These are phyloP conservation scores for Sceloporus undulatus DNA, from an alignment of 2,113 vertebrate genomes.

Conservation along the genomic window DNA sequence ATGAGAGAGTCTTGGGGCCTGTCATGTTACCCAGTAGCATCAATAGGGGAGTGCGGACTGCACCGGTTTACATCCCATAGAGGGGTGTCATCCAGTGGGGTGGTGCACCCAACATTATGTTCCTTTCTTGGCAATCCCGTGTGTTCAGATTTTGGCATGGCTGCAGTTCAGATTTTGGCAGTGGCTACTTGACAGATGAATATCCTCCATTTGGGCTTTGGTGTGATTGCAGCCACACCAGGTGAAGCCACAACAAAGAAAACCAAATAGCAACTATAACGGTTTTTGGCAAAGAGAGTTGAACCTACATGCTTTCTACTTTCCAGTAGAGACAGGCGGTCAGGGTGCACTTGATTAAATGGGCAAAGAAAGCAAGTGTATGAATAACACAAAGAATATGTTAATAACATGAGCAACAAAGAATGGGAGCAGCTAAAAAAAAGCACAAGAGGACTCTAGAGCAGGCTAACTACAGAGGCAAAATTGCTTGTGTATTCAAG, in stretches of 20 bases:
- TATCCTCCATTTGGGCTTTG: no score
- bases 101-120: no score
- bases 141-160: no score
- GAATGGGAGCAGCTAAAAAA: background rate
- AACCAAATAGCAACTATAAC: background rate
- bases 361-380: background rate
- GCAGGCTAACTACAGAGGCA: slow-evolving; percentile 4
- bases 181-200: no score
- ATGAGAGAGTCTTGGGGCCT: no score
- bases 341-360: slow-evolving; percentile 8
- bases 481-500: slow-evolving; percentile 30
- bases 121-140: no score
- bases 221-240: no score
- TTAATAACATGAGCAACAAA: background rate
- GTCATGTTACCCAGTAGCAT: no score
- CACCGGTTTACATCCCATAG: no score
- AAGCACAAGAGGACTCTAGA: slow-evolving; percentile 21
- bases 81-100: no score
- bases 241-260: background rate
- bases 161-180: no score
- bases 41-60: no score
- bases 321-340: background rate
- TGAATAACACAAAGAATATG: background rate
- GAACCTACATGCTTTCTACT: background rate
- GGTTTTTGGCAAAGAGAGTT: background rate